These are phyloP conservation scores for Macquaria australasica DNA, from an alignment of 2,113 vertebrate species.

Conservation along the genomic window DNA sequence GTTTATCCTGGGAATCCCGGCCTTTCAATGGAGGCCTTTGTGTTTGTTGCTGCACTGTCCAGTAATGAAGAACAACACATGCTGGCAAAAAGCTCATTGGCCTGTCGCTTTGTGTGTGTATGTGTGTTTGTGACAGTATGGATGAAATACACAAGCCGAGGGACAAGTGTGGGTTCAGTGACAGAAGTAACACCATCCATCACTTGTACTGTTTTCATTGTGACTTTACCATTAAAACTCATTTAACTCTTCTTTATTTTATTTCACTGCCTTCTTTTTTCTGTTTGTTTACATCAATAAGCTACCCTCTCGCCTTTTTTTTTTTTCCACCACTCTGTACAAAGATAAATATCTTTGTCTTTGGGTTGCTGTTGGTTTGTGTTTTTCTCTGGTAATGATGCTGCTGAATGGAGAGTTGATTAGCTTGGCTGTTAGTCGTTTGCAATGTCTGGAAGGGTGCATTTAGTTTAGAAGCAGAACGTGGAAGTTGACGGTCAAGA, in stretches of 20 bases:
- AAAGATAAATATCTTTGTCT: conserved; percentile 21
- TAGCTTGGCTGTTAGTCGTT: conserved; percentile 15
- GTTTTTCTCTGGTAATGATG: conserved; percentile 36
- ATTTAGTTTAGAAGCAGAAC: conserved; percentile 19
- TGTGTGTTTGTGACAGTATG: conserved; percentile 9
- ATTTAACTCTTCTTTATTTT: neutral
- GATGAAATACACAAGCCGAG: conserved; percentile 13
- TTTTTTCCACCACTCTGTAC: neutral
- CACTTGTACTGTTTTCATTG: neutral
- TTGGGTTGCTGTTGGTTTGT: conserved; percentile 10
- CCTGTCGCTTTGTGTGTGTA: conserved; percentile 25
- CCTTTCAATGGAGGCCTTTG: conserved; percentile 74
- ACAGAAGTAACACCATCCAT: conserved; percentile 20
- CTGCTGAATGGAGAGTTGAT: conserved; percentile 39
- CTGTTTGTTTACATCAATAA: conserved; percentile 9
- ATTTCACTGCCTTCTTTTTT: neutral
- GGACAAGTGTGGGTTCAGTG: neutral
- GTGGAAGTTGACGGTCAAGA: neutral
- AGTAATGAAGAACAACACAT: conserved; percentile 75
- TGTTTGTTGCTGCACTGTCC: conserved; percentile 60
- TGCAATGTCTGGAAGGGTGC: conserved; percentile 30
- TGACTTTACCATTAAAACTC: conserved; percentile 5
- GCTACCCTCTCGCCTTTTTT: neutral
- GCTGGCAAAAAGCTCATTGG: conserved; percentile 62
- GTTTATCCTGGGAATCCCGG: conserved; percentile 76